These are phyloP conservation scores for Belonocnema kinseyi DNA, from an alignment of 1,140 invertebrate genomes.

Conservation along the genomic window DNA sequence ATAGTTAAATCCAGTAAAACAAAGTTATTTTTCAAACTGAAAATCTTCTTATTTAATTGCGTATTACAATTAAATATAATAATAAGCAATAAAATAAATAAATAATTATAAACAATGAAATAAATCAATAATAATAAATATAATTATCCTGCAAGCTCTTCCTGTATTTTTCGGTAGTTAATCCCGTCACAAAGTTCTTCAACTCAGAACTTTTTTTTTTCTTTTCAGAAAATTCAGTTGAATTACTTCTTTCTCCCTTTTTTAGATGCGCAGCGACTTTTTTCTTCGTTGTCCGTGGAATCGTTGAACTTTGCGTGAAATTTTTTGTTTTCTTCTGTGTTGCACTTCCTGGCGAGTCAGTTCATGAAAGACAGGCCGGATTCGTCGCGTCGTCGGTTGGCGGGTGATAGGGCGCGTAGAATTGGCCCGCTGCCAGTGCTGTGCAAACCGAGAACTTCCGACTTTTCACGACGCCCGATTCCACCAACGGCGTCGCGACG, in stretches of 20 bases:
- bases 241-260: not conserved
- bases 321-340: not conserved
- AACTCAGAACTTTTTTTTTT: not conserved
- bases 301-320: slow-evolving; percentile 23
- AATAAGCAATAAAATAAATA: too few species aligned
- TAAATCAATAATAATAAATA: too few species aligned
- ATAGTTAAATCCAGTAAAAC: too few species aligned
- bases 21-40: too few species aligned
- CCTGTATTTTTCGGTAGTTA: too few species aligned
- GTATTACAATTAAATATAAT: too few species aligned
- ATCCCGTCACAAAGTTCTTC: too few species aligned
- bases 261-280: not conserved
- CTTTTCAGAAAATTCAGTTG: not conserved
- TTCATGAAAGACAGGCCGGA: slow-evolving; percentile 27
- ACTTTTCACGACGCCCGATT: slow-evolving; percentile 45
- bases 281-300: slow-evolving; percentile 15
- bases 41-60: too few species aligned
- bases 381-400: slow-evolving; percentile 19
- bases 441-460: slow-evolving; percentile 31
- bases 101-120: too few species aligned
- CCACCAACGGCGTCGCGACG: slow-evolving; percentile 43
- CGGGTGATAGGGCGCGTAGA: slow-evolving; percentile 9
- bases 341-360: slow-evolving; percentile 31
- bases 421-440: not conserved
- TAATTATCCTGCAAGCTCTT: too few species aligned